Percentiles rank a stretch among this genome's conserved stretches.
These are phyloP conservation scores for Molossus alvarezi DNA, from an alignment of 2,797 vertebrate species.

Conservation along the genomic window DNA sequence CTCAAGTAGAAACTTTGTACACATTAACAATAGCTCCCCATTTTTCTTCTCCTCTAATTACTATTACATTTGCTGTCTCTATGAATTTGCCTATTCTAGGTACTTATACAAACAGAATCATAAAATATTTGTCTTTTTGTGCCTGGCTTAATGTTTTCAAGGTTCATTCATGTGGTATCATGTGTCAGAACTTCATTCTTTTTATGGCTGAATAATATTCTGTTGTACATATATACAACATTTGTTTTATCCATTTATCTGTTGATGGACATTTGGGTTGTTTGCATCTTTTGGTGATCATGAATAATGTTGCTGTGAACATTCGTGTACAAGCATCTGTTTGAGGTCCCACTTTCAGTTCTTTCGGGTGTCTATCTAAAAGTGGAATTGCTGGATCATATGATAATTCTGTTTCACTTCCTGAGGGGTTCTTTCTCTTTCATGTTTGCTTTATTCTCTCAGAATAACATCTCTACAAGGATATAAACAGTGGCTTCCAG, in stretches of 20 bases:
- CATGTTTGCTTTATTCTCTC: conserved; percentile 6
- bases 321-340: not conserved
- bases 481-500: not conserved
- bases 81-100: not conserved
- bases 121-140: not conserved
- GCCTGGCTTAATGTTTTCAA: conserved; percentile 36
- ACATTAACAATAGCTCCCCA: not conserved
- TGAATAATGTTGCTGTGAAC: not conserved
- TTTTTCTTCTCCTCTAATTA: not conserved
- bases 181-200: not conserved
- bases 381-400: not conserved
- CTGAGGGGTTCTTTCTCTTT: not conserved
- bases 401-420: not conserved
- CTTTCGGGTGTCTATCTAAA: not conserved
- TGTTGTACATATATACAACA: not conserved
- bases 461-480: not conserved
- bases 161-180: not conserved
- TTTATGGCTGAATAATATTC: not conserved
- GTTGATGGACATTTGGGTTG: not conserved
- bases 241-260: not conserved
- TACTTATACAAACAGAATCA: not conserved
- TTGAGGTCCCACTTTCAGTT: not conserved
- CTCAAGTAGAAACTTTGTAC: not conserved
- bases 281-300: not conserved
- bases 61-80: not conserved